Evolutionary conservation across 2,113 vertebrate genomes (phyloP), one percentile per base, ranked within the genome.

Genomic region (Strigops habroptila): DNA sequence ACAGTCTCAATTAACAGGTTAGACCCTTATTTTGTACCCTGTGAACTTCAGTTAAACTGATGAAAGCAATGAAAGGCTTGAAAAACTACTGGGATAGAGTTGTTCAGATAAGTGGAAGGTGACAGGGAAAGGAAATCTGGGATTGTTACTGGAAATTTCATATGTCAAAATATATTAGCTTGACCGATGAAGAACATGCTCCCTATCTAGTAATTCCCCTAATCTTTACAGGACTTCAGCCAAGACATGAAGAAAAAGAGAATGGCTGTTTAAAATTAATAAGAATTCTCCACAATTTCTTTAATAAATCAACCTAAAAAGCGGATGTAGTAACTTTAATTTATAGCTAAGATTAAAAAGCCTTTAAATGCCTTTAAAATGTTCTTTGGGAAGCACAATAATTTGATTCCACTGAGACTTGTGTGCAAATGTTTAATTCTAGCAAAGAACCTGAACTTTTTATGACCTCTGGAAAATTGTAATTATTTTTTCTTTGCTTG

Each of bases 401-500:
- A 86, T 78, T 74, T 78, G 55, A 96, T 90, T 92, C 91, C 76
- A 43, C 73, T 30, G 88, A 75, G 73, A 92, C 27, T 69, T 59
- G n/a, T 86, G 80, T 81, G 80, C 88, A 94, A 93, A 96, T 82
- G 51, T 95, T 95, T 83, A 68, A 95, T 83, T 92, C 79, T 71
- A 85, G 43, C 10, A 81, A 78, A 86, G 92, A 92, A 90, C 12
- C 8, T 78, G 80, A 93, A 96, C 93, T 93, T 86, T 37, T 55
- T 16, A 33, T 33, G 80, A 93, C 90, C 95, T 81, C 73, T 69
- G 52, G 60, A 60, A 97, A 95, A 90, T 1, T 3, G 73, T 23
- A 81, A 93, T 91, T 82, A 71, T 93, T 96, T 91, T 93, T 81
- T 18, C 55, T 93, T 44, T 73, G 33, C 52, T 83, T 85, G 73